Evolutionary conservation across 2,113 vertebrate genomes (phyloP), one percentile per base, ranked within the genome.

Genomic region (Bucco capensis): DNA sequence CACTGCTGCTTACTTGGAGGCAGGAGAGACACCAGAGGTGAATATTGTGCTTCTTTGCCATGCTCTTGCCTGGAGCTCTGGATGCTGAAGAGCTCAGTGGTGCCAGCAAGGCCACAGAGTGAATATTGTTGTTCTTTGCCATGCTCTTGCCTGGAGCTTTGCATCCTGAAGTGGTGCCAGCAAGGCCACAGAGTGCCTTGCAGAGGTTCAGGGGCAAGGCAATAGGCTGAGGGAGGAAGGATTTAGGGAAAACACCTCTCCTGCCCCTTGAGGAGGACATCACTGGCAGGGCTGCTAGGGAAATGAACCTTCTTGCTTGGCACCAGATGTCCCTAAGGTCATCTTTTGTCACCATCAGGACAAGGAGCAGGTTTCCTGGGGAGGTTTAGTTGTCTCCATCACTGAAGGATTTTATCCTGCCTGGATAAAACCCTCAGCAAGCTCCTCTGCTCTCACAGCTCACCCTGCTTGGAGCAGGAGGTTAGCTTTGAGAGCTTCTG

Each of bases 1-100:
- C 93, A 96, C 97, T 1, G 97, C 98, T 11, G 98, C 98, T 1
- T 92, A 98, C 91, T 92, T 98, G 94, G 98, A 99, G 91, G 96
- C 98, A 81, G 97, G 97, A 14, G 42, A 35, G 12, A 83, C 91
- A 54, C n/a, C 77, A 38, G 86, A 93, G 66, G 98, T 98, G 94
- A 98, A 96, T 94, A 61, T 1, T 49, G 12, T 28, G 30, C 42
- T 49, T 64, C 65, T 92, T 79, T 53, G 25, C 11, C 31, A 10
- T 70, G 37, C 4, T 84, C 21, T 67, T 83, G n/a, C 37, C 18
- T n/a, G 70, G 58, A 67, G 27, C 38, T 42, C 37, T 65, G 62
- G 62, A 56, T 75, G 38, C 37, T 61, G 18, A 71, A 46, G 22
- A 46, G 6, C 40, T 88, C 47, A 78, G 42, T 33, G 42, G 37